Conservation (phyloP, 2,113 vertebrate genomes). For the Elachura formosa region DNA sequence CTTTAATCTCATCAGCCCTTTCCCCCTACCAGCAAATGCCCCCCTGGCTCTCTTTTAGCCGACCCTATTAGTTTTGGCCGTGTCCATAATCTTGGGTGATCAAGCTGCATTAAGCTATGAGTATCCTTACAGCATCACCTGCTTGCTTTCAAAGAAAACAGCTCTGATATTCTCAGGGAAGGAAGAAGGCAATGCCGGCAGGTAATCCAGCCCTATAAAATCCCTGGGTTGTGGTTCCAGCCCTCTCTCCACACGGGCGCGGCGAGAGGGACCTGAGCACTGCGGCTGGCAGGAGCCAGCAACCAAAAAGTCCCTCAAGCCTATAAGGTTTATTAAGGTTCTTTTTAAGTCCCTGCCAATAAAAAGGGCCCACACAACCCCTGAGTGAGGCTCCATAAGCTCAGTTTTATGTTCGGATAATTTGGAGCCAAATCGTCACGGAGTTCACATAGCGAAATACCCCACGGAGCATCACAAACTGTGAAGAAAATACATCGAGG, state of each 20-base stretch:
- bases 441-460: conserved; percentile 39
- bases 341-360: conserved; percentile 51
- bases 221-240: background rate
- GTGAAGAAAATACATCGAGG: conserved; percentile 12
- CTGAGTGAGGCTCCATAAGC: conserved; percentile 31
- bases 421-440: conserved; percentile 43
- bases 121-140: conserved; percentile 1
- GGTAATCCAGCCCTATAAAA: conserved; percentile 51
- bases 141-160: conserved; percentile 41
- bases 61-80: conserved; percentile 20
- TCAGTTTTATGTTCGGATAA: conserved; percentile 40
- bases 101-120: background rate
- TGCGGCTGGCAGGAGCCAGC: conserved; percentile 1
- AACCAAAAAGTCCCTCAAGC: conserved; percentile 24
- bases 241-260: background rate
- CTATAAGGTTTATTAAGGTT: conserved; percentile 52
- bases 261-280: background rate
- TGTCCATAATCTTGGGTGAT: background rate
- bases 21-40: background rate
- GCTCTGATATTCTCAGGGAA: background rate
- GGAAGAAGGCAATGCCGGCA: background rate
- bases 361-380: conserved; percentile 46
- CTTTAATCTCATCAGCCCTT: background rate
- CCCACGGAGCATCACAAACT: background rate
- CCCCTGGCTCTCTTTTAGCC: background rate